Base-by-base conservation (phyloP, 1,140 invertebrate species). In the Venustaconcha ellipsiformis region DNA sequence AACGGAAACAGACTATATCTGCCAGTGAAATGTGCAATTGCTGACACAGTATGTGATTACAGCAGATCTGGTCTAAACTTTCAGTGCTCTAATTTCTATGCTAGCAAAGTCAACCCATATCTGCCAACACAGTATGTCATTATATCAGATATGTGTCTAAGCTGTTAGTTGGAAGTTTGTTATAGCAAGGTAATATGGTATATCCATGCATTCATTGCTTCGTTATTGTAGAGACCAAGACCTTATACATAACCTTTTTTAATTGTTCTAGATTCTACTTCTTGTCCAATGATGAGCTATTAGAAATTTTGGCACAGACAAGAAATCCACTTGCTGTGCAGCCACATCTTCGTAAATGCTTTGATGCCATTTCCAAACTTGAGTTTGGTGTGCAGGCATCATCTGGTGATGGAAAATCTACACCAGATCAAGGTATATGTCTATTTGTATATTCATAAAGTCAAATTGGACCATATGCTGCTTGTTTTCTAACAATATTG, bases 271-370 rank as follows among this genome's bases (percentile, higher is more conserved):
- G 89, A 74, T 90, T 91, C 76, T 91, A 91, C 73, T 91, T 91
- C 80, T 79, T 91, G 80, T 90, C 90, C 64, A 90, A 91, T 79
- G 90, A 91, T 78, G 90, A 91, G 74, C 76, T 91, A 55, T 78
- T 91, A 26, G 90, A 90, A 80, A 91, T 91, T 68, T 75, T 89
- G 70, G 90, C 91, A 57, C 88, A 94, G 92, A 95, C 95, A 0
- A 91, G 94, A 77, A 95, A 96, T 89, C 95, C 95, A 0, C 93
- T 95, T 78, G 95, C 95, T 1, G 95, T 97, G 1, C 96, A 97
- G 85, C 94, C 94, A 14, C 95, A 97, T 91, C 90, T 97, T 23
- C 92, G 95, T 66, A 97, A 97, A 89, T 97, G 95, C 84, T 97
- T 97, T 87, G 95, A 97, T 88, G 95, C 93, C 70, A 91, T 91